These are phyloP conservation scores for Dolichopus griseipennis DNA, from an alignment of 2,888 invertebrate genomes.

Conservation along the genomic window DNA sequence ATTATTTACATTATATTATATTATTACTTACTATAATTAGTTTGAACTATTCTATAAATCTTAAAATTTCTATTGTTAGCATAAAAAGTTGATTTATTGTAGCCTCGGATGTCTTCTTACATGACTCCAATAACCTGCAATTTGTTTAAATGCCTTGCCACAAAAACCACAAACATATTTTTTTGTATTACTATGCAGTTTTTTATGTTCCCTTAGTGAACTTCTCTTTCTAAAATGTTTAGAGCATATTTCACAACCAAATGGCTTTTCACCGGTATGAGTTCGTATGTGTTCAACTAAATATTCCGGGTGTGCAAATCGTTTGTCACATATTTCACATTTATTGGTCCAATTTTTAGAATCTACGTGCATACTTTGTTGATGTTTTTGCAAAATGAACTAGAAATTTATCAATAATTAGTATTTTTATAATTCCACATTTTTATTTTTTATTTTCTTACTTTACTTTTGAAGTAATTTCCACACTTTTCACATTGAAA, in stretches of 20 bases:
- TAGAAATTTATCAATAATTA: too few species aligned
- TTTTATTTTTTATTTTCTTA: too few species aligned
- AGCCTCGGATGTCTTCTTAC: slow-evolving; percentile 18
- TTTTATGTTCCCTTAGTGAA: slow-evolving; percentile 12
- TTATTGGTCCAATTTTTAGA: neutral
- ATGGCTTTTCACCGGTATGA: slow-evolving; percentile 15
- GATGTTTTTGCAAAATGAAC: neutral
- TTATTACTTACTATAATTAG: too few species aligned
- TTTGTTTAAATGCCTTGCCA: slow-evolving; percentile 18
- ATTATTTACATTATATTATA: too few species aligned
- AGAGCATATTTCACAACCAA: slow-evolving; percentile 16
- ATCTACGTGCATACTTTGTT: neutral
- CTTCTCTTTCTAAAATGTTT: slow-evolving; percentile 13
- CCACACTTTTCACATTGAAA: neutral
- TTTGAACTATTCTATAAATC: too few species aligned
- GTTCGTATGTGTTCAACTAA: neutral
- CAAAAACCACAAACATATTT: slow-evolving; percentile 25
- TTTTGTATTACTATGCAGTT: slow-evolving; percentile 17
- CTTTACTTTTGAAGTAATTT: neutral
- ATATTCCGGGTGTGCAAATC: neutral
- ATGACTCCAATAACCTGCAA: slow-evolving; percentile 22
- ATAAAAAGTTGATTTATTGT: too few species aligned
- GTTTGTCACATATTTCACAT: neutral
- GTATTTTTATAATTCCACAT: too few species aligned
- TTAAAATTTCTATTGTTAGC: too few species aligned